Evolutionary conservation across 2,113 vertebrate genomes (phyloP), one percentile per base, ranked within the genome.

Genomic region (Malurus elegans): DNA sequence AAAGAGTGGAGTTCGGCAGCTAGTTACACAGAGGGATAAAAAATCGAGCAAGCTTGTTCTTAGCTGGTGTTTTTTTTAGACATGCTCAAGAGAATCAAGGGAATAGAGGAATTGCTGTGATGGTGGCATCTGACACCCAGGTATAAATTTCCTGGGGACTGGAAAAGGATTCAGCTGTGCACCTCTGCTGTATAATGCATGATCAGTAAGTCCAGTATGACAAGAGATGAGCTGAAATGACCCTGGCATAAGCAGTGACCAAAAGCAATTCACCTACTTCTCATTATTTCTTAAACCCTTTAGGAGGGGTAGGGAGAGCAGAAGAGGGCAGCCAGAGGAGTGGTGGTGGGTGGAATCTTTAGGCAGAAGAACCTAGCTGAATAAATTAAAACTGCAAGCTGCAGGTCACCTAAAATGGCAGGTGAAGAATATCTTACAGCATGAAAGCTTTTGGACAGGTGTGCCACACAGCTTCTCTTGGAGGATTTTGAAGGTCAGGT

Each of bases 281-380:
- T 92, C 66, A 56, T 87, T 92, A 93, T 67, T 65, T 6, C n/a
- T 88, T 86, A 88, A 90, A 12, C 9, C 13, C 9, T 69, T 88
- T 57, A 65, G 50, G 34, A 47, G 4, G 24, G 14, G 26, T 19
- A 34, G 10, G 44, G 9, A 12, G 12, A 50, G 34, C 0, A 0
- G 26, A 65, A 36, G 23, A 15, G 16, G 4, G 11, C 18, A 66
- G 36, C 20, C 53, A 34, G 20, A 25, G 16, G 13, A 66, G 23
- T 32, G 18, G 4, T 72, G 51, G 51, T 38, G 23, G 6, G 28
- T 29, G 15, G 14, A 53, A 67, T 57, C 8, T 64, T 79, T 34
- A 85, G 53, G 19, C 17, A 79, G 29, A 53, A 32, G 12, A 82
- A 44, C 16, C 4, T 26, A 48, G 28, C 2, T 70, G 38, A 64